Evolutionary conservation across 1,140 invertebrate species (phyloP), one percentile per base, ranked within the genome.

Genomic region (Bombus polaris): DNA sequence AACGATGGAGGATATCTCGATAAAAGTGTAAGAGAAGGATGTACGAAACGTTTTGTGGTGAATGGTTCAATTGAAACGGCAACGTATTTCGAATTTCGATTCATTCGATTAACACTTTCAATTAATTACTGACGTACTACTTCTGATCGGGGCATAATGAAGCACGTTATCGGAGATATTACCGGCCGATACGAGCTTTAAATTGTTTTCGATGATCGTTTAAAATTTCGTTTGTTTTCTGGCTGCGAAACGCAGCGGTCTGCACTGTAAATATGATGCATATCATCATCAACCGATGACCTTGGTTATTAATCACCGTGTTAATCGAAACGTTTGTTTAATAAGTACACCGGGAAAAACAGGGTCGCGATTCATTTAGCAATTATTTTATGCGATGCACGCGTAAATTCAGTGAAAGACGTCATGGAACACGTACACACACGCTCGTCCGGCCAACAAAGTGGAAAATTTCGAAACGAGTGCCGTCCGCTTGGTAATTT

Each of bases 251-350:
- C 35, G 35, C 44, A 53, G 68, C 57, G 83, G 77, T 37, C 71
- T 53, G 80, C 80, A 82, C 70, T 65, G 78, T 74, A 78, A 86
- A 78, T 72, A 81, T 79, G 83, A 82, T 77, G 84, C 71, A 79
- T 73, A 85, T 74, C 44, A 80, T 81, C 84, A 75, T 85, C 84
- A 81, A 85, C 80, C 87, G 89, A 80, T 88, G 89, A 90, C 89
- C 88, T 90, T 90, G 88, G 89, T 88, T 87, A 90, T 90, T 90
- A 90, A 90, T 90, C 89, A 89, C 79, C 80, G 82, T 81, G 89
- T 90, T 90, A 90, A 90, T 90, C 86, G 87, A 90, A 90, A 90
- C 87, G 89, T 90, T 90, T 88, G 89, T 86, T 88, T 90, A 90
- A 90, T 90, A 90, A 90, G 89, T 90, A 90, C 83, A 53, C 72